Evolutionary conservation across 37 sponge, comb jelly and placozoan species (phyloP), one percentile per base, ranked within the genome.

Genomic region (Halichondria panicea): DNA sequence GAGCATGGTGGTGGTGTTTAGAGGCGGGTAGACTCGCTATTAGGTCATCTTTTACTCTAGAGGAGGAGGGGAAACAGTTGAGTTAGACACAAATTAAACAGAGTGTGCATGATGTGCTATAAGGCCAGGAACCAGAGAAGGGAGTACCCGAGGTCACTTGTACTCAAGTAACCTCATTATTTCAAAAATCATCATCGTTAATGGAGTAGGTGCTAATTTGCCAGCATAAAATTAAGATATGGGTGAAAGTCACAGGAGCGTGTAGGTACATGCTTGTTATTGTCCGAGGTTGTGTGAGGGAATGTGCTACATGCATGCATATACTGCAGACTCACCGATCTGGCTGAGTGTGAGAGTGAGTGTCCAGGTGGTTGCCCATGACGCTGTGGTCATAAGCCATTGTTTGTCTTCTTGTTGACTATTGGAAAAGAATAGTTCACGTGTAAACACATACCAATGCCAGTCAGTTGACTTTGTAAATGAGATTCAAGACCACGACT

Each of bases 301-400:
- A 48, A 18, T 48, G 13, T 15, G 52, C 52, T 48, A 18, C 64
- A 63, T 35, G 64, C 64, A 63, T 63, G 64, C 36, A 63, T 34
- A 37, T 24, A 50, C 42, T 43, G 34, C 3, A 43, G 28, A 58
- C 71, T 45, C 43, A 73, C 87, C 70, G 56, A 0, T 87, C 87
- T 48, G 81, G 75, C 50, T 87, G 87, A 55, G 81, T 69, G 68
- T 68, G 73, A 25, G 81, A 4, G 44, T 71, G 63, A 19, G 19
- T 42, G 2, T 34, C 22, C 25, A 52, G 44, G 43, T 39, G 48
- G 0, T 78, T 80, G 15, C 40, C 18, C 27, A 72, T 55, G 55
- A 79, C 72, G 42, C 36, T 43, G 12, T 39, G 42, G 1, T 78
- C 86, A 78, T 73, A 85, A 41, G 72, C 80, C 86, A 85, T 72